These are phyloP conservation scores for Magallana nippona DNA, from an alignment of 2,888 invertebrate genomes.

Conservation along the genomic window DNA sequence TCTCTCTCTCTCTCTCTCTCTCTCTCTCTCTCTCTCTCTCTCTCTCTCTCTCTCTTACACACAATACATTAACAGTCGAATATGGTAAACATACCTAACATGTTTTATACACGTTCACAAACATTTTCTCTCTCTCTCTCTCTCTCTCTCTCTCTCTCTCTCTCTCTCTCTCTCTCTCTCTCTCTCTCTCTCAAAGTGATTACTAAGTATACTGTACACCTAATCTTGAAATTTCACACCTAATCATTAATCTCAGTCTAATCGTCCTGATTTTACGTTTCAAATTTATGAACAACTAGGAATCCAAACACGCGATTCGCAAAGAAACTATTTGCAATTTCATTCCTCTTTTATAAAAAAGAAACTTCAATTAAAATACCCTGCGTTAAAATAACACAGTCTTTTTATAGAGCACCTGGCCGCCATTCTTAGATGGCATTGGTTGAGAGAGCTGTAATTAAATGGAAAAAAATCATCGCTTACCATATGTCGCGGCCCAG, in stretches of 20 bases:
- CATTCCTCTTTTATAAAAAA: not conserved
- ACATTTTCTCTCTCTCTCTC: too few species aligned
- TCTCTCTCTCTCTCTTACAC: constrained; percentile 30
- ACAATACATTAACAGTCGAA: too few species aligned
- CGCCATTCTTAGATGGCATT: not conserved
- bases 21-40: constrained; percentile 42
- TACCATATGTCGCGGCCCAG: not conserved
- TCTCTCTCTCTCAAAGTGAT: not conserved
- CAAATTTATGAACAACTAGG: too few species aligned
- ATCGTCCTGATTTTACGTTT: too few species aligned
- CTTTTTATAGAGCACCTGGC: not conserved
- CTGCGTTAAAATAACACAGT: not conserved
- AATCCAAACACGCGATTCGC: too few species aligned
- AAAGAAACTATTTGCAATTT: too few species aligned
- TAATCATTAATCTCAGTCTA: too few species aligned
- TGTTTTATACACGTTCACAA: too few species aligned
- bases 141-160: constrained; percentile 42
- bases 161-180: constrained; percentile 41
- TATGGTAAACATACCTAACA: too few species aligned
- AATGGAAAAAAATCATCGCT: not conserved
- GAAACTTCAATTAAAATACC: not conserved
- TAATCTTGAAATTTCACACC: too few species aligned
- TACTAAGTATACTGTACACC: too few species aligned
- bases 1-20: constrained; percentile 37
- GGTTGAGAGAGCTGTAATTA: not conserved